Conservation (phyloP, 2,888 invertebrate genomes). For the Stenchaetothrips biformis region DNA sequence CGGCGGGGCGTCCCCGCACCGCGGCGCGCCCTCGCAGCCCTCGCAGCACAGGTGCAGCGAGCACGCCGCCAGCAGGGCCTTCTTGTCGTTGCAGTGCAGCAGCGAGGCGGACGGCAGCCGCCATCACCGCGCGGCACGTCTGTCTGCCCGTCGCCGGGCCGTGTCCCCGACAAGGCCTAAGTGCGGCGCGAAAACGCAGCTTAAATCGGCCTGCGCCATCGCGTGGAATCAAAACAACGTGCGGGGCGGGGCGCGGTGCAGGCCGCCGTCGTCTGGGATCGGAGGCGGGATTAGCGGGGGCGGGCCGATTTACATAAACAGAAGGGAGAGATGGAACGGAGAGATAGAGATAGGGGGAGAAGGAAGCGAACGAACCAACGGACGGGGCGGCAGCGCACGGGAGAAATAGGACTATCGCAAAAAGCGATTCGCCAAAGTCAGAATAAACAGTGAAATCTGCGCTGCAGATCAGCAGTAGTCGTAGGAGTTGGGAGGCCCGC, state of each 20-base stretch:
- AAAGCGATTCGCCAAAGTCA: slow-evolving; percentile 23
- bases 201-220: no score
- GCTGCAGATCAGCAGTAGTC: slow-evolving; percentile 4
- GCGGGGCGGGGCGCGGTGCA: no score
- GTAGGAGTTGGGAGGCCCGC: slow-evolving; percentile 7
- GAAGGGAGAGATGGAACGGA: slow-evolving; percentile 16
- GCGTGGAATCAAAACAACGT: no score
- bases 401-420: slow-evolving; percentile 13
- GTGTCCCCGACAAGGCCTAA: no score
- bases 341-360: not conserved
- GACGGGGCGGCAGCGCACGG: no score
- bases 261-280: not conserved
- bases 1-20: not conserved
- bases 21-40: not conserved
- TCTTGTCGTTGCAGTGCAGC: not conserved
- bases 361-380: no score
- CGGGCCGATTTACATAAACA: slow-evolving; percentile 14
- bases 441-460: slow-evolving; percentile 23
- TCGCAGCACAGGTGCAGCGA: slow-evolving; percentile 2
- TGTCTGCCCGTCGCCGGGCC: no score
- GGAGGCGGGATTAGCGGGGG: slow-evolving; percentile 18
- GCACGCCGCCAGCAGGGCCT: not conserved
- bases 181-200: no score
- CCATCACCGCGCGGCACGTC: not conserved
- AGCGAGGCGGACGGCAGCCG: not conserved